Percentiles rank a stretch among this genome's conserved stretches.
These are phyloP conservation scores for Hypomesus transpacificus DNA, from an alignment of 2,113 vertebrate genomes.

Conservation along the genomic window DNA sequence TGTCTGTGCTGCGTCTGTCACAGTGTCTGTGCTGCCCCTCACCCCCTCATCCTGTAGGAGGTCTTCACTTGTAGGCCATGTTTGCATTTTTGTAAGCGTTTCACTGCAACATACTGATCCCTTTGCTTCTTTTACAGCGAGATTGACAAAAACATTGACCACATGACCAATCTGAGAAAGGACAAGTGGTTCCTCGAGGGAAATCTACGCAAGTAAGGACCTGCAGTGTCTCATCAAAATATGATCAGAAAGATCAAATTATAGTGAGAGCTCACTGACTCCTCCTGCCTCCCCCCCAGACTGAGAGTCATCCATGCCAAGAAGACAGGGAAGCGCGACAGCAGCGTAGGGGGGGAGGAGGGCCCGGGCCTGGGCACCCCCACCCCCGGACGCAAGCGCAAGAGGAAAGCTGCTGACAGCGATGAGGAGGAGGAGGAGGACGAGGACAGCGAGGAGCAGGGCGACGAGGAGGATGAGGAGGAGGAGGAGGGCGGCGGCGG, in stretches of 20 bases:
- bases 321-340: slow-evolving; percentile 81
- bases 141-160: slow-evolving; percentile 96
- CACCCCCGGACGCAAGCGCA: slow-evolving; percentile 76
- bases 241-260: no score
- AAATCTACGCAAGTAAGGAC: slow-evolving; percentile 94
- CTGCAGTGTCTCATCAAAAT: background rate
- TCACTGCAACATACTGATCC: background rate
- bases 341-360: slow-evolving; percentile 74
- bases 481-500: slow-evolving; percentile 86
- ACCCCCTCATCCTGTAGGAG: no score
- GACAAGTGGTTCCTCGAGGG: slow-evolving; percentile 95
- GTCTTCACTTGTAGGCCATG: background rate
- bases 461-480: slow-evolving; percentile 79
- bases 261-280: no score
- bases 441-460: slow-evolving; percentile 75
- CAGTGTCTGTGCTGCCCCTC: background rate
- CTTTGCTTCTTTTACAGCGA: slow-evolving; percentile 77
- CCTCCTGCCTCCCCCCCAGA: slow-evolving; percentile 60
- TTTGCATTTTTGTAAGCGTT: background rate
- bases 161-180: slow-evolving; percentile 93
- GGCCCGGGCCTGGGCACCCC: slow-evolving; percentile 68
- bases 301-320: slow-evolving; percentile 87
- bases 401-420: slow-evolving; percentile 82
- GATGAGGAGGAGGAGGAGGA: slow-evolving; percentile 91
- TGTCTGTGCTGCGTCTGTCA: background rate